Conservation (phyloP, 23 tunicate genomes). For the Styela plicata region DNA sequence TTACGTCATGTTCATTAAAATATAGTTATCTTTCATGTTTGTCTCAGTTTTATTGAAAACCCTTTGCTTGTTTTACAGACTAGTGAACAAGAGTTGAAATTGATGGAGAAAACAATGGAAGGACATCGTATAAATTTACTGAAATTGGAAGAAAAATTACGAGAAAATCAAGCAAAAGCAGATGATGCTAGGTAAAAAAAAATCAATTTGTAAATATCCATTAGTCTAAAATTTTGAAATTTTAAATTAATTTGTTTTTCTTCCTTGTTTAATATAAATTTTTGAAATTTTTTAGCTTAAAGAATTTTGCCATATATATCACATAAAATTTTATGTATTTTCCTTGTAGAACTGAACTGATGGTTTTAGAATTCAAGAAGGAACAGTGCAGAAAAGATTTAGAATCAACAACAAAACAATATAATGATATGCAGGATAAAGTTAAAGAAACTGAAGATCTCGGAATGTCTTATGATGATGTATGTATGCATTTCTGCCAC, state of each 20-base stretch:
- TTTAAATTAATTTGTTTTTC: too few relatives aligned
- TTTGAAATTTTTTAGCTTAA: too few relatives aligned
- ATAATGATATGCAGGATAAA: neutral
- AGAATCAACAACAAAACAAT: slow-evolving; percentile 11
- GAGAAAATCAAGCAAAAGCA: slow-evolving; percentile 26
- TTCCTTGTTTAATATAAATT: too few relatives aligned
- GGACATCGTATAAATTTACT: slow-evolving; percentile 20
- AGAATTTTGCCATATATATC: too few relatives aligned
- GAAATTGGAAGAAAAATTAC: slow-evolving; percentile 27
- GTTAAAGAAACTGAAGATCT: slow-evolving; percentile 9
- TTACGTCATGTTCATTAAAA: neutral
- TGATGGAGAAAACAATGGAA: slow-evolving; percentile 18
- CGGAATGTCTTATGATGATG: slow-evolving; percentile 27
- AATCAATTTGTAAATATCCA: too few relatives aligned
- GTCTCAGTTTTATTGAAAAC: neutral
- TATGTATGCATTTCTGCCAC: too few relatives aligned
- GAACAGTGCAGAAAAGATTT: slow-evolving; percentile 27
- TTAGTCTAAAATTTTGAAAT: too few relatives aligned
- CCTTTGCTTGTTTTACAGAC: neutral
- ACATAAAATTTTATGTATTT: neutral
- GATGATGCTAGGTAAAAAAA: slow-evolving; percentile 31
- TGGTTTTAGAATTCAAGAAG: slow-evolving; percentile 27
- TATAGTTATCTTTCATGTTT: neutral
- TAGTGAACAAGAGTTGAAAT: slow-evolving; percentile 27
- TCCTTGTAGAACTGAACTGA: slow-evolving; percentile 20